phyloP scores from a whole-genome alignment of 2,797 vertebrate species.

The Sebastes melanostomus region DNA sequence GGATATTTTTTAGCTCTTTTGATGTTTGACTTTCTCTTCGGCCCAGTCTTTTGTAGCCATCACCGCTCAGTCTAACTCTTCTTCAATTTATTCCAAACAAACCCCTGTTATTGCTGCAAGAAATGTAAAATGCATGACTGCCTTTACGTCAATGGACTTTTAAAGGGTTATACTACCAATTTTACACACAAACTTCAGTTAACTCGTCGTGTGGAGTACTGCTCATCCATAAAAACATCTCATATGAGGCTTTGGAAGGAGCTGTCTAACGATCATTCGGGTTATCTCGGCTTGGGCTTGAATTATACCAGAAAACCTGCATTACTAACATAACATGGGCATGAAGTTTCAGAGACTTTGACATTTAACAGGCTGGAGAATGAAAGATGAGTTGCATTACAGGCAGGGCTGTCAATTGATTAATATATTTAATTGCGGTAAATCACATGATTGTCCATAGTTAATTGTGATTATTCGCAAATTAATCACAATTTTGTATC shows the following conservation, averaged over 20 bases:
- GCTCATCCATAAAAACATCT: not conserved
- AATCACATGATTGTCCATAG: no score
- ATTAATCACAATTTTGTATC: no score
- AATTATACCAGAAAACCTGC: not conserved
- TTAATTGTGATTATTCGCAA: no score
- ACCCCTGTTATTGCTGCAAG: not conserved
- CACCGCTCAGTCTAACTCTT: not conserved
- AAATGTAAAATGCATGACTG: conserved; percentile 19
- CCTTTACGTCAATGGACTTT: not conserved
- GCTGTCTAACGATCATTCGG: not conserved
- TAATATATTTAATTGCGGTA: no score
- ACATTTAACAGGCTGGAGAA: not conserved
- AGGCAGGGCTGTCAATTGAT: no score
- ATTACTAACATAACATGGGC: not conserved
- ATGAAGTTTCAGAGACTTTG: not conserved
- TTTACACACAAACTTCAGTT: not conserved
- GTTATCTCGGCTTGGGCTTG: not conserved
- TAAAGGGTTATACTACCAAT: not conserved
- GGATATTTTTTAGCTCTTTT: not conserved
- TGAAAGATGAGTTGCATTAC: not conserved
- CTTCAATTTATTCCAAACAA: not conserved
- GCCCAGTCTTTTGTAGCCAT: not conserved
- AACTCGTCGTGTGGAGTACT: not conserved
- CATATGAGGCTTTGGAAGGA: not conserved
- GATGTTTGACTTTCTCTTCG: not conserved